phyloP scores from a whole-genome alignment of 2,113 vertebrate species.

The Scolopax mira region DNA sequence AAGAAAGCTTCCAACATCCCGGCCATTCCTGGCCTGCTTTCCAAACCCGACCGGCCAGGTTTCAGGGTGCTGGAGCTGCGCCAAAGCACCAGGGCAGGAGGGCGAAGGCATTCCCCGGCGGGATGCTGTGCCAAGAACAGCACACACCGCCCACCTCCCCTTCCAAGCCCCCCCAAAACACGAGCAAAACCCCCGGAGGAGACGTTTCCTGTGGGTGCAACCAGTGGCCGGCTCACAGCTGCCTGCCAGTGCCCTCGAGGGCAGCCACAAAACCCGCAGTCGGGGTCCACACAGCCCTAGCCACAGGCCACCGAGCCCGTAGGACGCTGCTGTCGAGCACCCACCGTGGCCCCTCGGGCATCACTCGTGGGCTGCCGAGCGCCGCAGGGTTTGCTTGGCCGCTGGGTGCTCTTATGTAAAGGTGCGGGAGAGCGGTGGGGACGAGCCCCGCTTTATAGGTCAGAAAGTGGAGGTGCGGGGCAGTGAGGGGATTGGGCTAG shows the following conservation, averaged over 20 bases:
- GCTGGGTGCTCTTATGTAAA: neutral
- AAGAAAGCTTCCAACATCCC: neutral
- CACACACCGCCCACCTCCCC: neutral
- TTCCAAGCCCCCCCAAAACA: neutral
- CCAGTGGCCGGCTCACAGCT: neutral
- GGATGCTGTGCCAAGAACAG: neutral
- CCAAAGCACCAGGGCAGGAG: neutral
- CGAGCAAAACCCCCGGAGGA: fast-evolving
- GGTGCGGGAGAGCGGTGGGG: neutral
- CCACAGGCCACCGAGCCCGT: fast-evolving
- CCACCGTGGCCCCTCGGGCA: neutral
- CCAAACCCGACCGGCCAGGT: fast-evolving
- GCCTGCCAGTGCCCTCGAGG: neutral
- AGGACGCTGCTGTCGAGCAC: fast-evolving
- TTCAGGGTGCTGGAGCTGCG: neutral
- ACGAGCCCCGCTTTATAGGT: neutral
- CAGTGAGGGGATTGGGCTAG: slow-evolving; percentile 18
- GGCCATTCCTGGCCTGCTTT: neutral
- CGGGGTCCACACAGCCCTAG: fast-evolving
- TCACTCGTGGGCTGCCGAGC: fast-evolving
- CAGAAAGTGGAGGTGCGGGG: slow-evolving; percentile 16
- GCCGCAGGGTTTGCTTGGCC: neutral
- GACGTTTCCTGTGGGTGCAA: neutral
- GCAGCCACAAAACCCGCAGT: neutral
- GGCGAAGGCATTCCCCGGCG: neutral